Evolutionary conservation across 2,797 vertebrate species (phyloP), one percentile per base, ranked within the genome.

Genomic region (Dallia pectoralis): DNA sequence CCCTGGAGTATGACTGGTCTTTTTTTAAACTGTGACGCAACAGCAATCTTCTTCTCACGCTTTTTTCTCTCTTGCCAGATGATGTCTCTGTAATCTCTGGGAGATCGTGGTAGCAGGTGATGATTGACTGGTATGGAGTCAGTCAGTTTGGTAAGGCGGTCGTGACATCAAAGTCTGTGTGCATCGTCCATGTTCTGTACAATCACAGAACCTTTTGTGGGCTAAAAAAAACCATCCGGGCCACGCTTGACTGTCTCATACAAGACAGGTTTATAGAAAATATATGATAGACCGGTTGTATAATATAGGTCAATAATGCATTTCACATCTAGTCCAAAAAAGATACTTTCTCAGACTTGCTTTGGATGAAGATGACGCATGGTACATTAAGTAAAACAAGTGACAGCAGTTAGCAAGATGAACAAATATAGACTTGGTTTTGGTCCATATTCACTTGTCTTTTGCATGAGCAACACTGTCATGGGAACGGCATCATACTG

Each of bases 41-140:
- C 64, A 25, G 72, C 75, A 44, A 47, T 74, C 65, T 36, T 32
- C 49, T 73, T 82, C 78, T 81, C 77, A 29, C 72, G 29, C 65
- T 77, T 75, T 56, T 59, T 62, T 67, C 77, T 69, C 77, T 70
- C 83, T 44, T 77, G 59, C 71, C 68, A 65, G 73, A 59, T 36
- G 18, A 87, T 87, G 87, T 76, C 62, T 76, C 70, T 77, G 61
- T 72, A 76, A 83, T 81, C 79, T 74, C 63, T 74, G 15, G 61
- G 65, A 83, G 82, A 72, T 77, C 66, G 77, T 84, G 84, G 77
- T 76, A 73, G 67, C 67, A 74, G 76, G 76, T 82, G 73, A 66
- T 65, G 18, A 65, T 12, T 22, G 51, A 56, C 18, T 53, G 4
- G 19, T 53, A 56, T 44, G 1, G 40, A 44, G 40, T 44, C 40